Percentiles rank a stretch among this genome's conserved stretches.
Conservation (phyloP, 2,888 invertebrate genomes). For the Steinernema hermaphroditum region DNA sequence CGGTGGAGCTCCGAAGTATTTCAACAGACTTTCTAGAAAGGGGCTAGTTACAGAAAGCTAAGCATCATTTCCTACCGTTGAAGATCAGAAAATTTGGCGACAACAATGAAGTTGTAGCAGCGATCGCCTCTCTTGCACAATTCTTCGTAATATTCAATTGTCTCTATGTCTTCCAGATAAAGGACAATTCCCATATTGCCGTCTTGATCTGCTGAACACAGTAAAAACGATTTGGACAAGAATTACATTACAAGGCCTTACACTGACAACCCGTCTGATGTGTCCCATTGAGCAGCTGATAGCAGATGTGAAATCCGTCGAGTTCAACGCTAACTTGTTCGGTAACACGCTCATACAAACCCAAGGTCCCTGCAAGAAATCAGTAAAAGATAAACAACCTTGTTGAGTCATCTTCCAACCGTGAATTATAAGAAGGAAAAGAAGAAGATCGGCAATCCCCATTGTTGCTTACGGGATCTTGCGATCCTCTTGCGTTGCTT, state of each 20-base stretch:
- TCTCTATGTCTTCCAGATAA: conserved; percentile 39
- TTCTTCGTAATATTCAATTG: conserved; percentile 36
- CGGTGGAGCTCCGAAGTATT: conserved; percentile 29
- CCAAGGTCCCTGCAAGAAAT: neutral
- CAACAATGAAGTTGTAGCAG: conserved; percentile 22
- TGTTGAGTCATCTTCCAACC: neutral
- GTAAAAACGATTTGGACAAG: neutral
- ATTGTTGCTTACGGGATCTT: too few species aligned
- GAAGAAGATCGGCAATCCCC: too few species aligned
- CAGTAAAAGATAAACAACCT: neutral
- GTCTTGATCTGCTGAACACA: conserved; percentile 44
- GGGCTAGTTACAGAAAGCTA: neutral
- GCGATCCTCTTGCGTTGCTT: too few species aligned
- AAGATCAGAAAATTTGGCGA: neutral
- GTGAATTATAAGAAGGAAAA: too few species aligned
- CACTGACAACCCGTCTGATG: conserved; percentile 93
- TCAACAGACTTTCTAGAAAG: conserved; percentile 37
- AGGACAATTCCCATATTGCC: conserved; percentile 54
- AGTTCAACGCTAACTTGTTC: conserved; percentile 23
- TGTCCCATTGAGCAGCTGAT: conserved; percentile 87
- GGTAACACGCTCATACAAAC: conserved; percentile 6
- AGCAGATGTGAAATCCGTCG: conserved; percentile 72
- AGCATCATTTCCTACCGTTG: neutral
- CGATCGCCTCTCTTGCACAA: neutral
- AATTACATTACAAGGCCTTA: conserved; percentile 71